Evolutionary conservation across 1,140 invertebrate genomes (phyloP), one percentile per base, ranked within the genome.

Genomic region (Euwallacea similis): DNA sequence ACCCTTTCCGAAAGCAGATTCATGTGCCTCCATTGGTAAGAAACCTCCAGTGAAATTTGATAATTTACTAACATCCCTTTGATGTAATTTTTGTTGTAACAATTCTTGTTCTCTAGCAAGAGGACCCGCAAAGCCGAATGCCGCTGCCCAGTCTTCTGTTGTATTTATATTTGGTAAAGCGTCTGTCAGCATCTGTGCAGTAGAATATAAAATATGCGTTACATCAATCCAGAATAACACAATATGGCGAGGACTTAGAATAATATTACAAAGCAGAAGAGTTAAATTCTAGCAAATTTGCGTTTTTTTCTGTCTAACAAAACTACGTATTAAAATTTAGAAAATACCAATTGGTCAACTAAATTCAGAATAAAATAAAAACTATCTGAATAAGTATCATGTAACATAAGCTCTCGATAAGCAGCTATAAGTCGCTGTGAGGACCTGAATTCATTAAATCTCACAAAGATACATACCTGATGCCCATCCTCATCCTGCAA

Each of bases 111-210:
- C 71, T 53, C 69, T 56, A 9, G 46, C 58, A 63, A 33, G 69
- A 50, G 80, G 75, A 53, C 77, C 79, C 42, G 77, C 61, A 68
- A 81, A 81, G 9, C 81, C 81, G 61, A 82, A 82, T 7, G 78
- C 79, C 10, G 80, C 79, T 50, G 78, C 79, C 81, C 81, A 82
- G 61, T 80, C 79, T 66, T 82, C 81, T 6, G 73, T 77, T 9
- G 76, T 80, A 54, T 77, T 77, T 15, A 82, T 79, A 47, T 77
- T 76, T 9, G 79, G 80, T 63, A 81, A 69, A 11, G 72, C 75
- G 66, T 82, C 81, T 4, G 76, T 79, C 41, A 81, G 68, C 21
- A 79, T 59, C 70, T 67, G 21, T 33, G 21, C 21, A 33, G 21
- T 33, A 33, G 4, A 33, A 33, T 33, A 33, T 2, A 33, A 69